Conservation (phyloP, 2,113 vertebrate genomes). For the Neodon shergylaensis region DNA sequence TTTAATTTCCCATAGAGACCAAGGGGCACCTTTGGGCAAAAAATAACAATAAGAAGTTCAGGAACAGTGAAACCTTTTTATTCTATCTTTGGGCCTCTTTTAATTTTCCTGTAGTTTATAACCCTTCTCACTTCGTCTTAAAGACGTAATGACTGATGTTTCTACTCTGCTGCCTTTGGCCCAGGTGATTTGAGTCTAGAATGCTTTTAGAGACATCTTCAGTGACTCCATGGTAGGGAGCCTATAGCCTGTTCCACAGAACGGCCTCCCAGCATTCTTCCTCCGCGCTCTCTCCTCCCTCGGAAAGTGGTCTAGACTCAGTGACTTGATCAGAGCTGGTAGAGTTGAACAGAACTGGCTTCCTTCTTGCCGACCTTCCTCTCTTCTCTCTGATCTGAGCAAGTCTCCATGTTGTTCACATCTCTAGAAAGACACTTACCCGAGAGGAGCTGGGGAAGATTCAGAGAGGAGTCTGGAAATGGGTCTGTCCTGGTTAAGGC, state of each 20-base stretch:
- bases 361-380: neutral
- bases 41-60: neutral
- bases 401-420: no score
- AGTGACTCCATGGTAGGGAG: neutral
- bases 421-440: neutral
- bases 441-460: neutral
- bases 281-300: neutral
- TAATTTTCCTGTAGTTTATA: neutral
- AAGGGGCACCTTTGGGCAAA: neutral
- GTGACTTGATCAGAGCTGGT: neutral
- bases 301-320: neutral
- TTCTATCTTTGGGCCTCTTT: neutral
- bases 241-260: neutral
- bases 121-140: neutral
- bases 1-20: neutral
- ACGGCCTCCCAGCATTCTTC: neutral
- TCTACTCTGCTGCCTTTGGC: neutral
- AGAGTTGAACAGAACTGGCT: neutral
- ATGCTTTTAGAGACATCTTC: neutral
- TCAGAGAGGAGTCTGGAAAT: neutral
- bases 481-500: neutral
- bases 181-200: neutral
- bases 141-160: neutral
- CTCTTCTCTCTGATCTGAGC: neutral
- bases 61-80: neutral